These are phyloP conservation scores for Caenorhabditis zanzibari DNA, from an alignment of 2,888 invertebrate species.

Conservation along the genomic window DNA sequence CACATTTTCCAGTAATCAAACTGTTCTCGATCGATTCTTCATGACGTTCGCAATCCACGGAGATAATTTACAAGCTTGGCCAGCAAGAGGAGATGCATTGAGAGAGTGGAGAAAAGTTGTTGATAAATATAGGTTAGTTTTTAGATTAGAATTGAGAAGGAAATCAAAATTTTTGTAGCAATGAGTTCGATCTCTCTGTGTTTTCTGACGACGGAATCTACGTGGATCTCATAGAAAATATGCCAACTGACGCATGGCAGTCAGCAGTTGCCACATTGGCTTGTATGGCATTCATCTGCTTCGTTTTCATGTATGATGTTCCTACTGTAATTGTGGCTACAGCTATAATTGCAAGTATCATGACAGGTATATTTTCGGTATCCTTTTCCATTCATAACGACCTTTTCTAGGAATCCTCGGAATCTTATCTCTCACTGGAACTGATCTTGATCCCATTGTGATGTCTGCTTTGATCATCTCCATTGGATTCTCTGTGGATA, in stretches of 20 bases:
- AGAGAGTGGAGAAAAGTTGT: slow-evolving; percentile 76
- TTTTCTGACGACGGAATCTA: slow-evolving; percentile 81
- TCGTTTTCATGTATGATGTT: slow-evolving; percentile 80
- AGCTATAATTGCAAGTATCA: slow-evolving; percentile 55
- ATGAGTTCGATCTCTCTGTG: slow-evolving; percentile 76
- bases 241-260: slow-evolving; percentile 81
- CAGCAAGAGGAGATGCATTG: slow-evolving; percentile 73
- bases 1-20: slow-evolving; percentile 20
- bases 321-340: slow-evolving; percentile 81
- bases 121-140: slow-evolving; percentile 74
- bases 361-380: slow-evolving; percentile 35
- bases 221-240: slow-evolving; percentile 81
- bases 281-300: slow-evolving; percentile 82
- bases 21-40: slow-evolving; percentile 73
- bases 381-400: neutral
- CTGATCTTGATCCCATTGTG: slow-evolving; percentile 82
- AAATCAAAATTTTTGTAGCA: slow-evolving; percentile 10
- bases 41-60: slow-evolving; percentile 77
- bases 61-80: slow-evolving; percentile 73
- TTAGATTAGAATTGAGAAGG: neutral
- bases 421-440: slow-evolving; percentile 77
- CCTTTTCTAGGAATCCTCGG: slow-evolving; percentile 78
- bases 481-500: slow-evolving; percentile 82
- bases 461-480: slow-evolving; percentile 83
- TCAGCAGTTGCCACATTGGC: slow-evolving; percentile 80